Conservation (phyloP, 2,113 vertebrate species). For the Nycticebus coucang region DNA sequence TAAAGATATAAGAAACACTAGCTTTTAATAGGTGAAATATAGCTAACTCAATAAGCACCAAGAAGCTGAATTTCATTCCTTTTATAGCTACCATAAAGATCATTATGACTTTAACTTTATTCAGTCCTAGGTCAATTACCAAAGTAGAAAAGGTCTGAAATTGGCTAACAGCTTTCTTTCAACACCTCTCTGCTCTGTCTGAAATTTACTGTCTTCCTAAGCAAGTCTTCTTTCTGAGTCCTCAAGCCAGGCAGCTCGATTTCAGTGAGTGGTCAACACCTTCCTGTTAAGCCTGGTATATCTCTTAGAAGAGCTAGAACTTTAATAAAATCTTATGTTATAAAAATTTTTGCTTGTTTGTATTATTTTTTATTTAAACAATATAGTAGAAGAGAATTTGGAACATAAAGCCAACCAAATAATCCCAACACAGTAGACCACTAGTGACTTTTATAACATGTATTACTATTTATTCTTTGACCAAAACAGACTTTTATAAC, state of each 20-base stretch:
- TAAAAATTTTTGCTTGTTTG: background rate
- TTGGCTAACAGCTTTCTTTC: background rate
- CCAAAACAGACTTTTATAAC: background rate
- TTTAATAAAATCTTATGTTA: constrained; percentile 21
- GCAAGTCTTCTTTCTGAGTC: background rate
- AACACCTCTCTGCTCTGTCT: background rate
- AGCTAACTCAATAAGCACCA: background rate
- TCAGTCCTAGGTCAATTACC: background rate
- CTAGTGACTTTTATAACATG: background rate
- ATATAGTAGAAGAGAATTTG: background rate
- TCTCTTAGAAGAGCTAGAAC: background rate
- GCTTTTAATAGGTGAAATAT: background rate
- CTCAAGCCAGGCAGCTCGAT: background rate
- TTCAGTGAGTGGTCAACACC: background rate
- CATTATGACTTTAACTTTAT: background rate
- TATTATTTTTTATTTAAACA: background rate
- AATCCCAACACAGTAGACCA: background rate
- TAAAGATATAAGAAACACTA: background rate
- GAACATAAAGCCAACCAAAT: constrained; percentile 20
- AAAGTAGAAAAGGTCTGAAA: background rate
- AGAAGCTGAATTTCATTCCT: background rate
- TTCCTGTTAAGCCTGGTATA: background rate
- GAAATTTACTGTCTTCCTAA: background rate
- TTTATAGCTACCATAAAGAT: background rate
- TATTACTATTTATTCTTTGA: background rate